Base-by-base conservation (phyloP, 2,888 invertebrate genomes). In the Danaus chrysippus region DNA sequence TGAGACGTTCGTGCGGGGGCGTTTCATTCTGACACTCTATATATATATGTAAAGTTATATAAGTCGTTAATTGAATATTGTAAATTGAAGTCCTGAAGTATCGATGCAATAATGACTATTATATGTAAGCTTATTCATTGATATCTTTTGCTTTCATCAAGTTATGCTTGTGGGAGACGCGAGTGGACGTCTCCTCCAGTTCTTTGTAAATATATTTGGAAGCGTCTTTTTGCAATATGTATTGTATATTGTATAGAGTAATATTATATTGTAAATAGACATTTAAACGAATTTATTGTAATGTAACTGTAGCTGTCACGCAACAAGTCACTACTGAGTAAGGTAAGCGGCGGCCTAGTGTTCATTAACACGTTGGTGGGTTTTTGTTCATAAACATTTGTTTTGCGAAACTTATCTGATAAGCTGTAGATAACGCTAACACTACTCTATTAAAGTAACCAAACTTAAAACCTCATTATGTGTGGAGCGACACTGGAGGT, bases 251-350 rank as follows among this genome's bases (percentile, higher is more conserved):
- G 68, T 68, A 64, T 64, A 62, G 53, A 62, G 65, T 70, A 67
- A 67, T 78, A 70, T 74, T 74, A 70, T 73, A 77, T 74, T 89
- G 88, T 89, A 89, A 77, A 90, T 87, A 90, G 79, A 84, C 88
- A 87, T 85, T 87, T 88, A 87, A 88, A 89, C 88, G 89, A 89
- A 89, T 89, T 89, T 89, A 77, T 70, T 73, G 70, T 83, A 84
- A 79, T 79, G 76, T 84, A 84, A 82, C 74, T 77, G 76, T 84
- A 81, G 78, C 74, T 76, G 71, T 49, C 54, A 79, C 79, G 79
- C 81, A 81, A 81, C 77, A 67, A 64, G 49, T 46, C 46, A 62
- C 41, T 42, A 61, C 57, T 61, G 54, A 58, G 62, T 64, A 60
- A 55, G 9, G 58, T 62, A 60, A 54, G 61, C 61, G 54, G 49